phyloP scores from a whole-genome alignment of 2,113 vertebrate species.

The Dendropsophus ebraccatus region DNA sequence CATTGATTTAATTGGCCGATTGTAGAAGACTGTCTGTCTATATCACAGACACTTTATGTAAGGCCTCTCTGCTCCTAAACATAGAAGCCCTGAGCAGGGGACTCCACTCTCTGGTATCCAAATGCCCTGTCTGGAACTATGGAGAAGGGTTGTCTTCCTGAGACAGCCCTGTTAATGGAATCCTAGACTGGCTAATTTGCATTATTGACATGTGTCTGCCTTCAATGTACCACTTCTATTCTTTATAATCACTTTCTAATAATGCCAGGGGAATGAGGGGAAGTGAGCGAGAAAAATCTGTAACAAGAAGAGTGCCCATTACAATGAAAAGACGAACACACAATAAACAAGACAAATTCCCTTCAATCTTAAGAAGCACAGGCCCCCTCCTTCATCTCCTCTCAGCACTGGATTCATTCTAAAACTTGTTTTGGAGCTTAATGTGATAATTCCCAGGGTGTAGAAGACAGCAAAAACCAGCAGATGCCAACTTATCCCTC shows the following conservation, averaged over 20 bases:
- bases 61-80: background rate
- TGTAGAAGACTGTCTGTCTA: too few species aligned
- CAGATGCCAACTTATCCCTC: slow-evolving; percentile 60
- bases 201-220: background rate
- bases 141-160: too few species aligned
- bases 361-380: background rate
- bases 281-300: background rate
- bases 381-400: background rate
- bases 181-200: background rate
- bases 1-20: too few species aligned
- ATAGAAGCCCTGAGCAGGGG: too few species aligned
- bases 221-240: background rate
- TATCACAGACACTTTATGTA: background rate
- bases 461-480: slow-evolving; percentile 43
- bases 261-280: background rate
- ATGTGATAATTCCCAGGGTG: slow-evolving; percentile 44
- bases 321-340: background rate
- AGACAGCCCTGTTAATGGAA: background rate
- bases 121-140: too few species aligned
- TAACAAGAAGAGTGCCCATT: background rate
- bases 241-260: slow-evolving; percentile 7
- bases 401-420: slow-evolving; percentile 16
- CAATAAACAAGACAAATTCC: background rate
- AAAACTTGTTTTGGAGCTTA: slow-evolving; percentile 35
- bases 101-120: too few species aligned